A percentile compares a stretch with the other conserved stretches of the same genome.
These are phyloP conservation scores for Silurus asotus DNA, from an alignment of 2,113 vertebrate species.

Conservation along the genomic window DNA sequence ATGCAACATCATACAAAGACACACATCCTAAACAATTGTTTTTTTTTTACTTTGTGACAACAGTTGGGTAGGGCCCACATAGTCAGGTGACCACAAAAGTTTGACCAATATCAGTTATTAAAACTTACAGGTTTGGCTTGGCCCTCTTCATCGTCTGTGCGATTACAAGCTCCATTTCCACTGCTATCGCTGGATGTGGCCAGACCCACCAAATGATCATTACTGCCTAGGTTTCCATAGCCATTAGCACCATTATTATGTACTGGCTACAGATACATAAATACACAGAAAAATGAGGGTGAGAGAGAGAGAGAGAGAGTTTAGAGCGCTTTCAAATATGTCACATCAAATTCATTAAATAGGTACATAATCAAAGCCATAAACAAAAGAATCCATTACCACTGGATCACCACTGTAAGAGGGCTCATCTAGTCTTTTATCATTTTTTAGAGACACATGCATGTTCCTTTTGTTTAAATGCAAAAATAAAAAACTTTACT, in stretches of 20 bases:
- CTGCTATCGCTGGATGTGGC: conserved; percentile 87
- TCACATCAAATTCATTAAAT: background rate
- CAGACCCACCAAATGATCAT: conserved; percentile 83
- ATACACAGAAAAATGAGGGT: background rate
- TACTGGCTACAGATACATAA: conserved; percentile 76
- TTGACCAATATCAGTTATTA: background rate
- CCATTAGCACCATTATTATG: conserved; percentile 87
- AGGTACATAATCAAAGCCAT: background rate
- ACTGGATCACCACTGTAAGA: too few species aligned
- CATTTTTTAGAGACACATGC: too few species aligned
- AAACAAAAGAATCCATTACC: background rate
- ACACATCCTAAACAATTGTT: background rate
- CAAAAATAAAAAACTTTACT: too few species aligned
- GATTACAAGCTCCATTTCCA: conserved; percentile 62
- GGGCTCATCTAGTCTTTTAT: too few species aligned
- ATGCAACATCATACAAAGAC: background rate
- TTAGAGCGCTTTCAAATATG: background rate
- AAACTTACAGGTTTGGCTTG: conserved; percentile 79
- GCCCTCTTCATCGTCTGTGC: conserved; percentile 69
- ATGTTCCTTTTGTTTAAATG: too few species aligned
- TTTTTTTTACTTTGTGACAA: background rate
- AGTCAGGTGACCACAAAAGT: background rate
- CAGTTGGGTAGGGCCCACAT: background rate
- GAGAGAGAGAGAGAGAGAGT: background rate
- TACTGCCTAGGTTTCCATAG: conserved; percentile 87